Base-by-base conservation (phyloP, 2,113 vertebrate species). In the Megalops atlanticus region DNA sequence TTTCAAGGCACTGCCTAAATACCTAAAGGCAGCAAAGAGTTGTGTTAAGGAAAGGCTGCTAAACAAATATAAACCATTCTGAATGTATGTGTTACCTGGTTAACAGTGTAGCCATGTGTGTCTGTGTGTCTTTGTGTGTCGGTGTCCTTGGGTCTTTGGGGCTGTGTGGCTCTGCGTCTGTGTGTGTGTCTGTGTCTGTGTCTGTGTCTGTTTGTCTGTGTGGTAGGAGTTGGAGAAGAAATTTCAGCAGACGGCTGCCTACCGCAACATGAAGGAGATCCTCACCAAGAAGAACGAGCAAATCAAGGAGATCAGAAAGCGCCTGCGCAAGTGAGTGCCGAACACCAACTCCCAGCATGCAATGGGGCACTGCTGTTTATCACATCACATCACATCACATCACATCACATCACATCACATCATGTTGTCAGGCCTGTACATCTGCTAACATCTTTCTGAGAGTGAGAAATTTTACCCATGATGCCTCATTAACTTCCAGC, bases 211-310 rank as follows among this genome's bases (percentile, higher is more conserved):
- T 21, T 0, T 52, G 49, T 54, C 2, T 54, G 49, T 54, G 49
- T 52, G 58, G 58, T 31, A 99, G 97, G 98, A 99, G 75, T 78
- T 99, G 77, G 98, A 99, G 40, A 98, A 96, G 88, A 99, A 99
- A 86, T 99, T 99, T 84, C 98, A 99, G 85, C 96, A 99, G 90
- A 99, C 98, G 1, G 93, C 95, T 74, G 97, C 96, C 0, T 99
- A 97, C 80, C 96, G 96, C 82, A 99, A 96, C 90, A 97, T 99
- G 97, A 99, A 98, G 83, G 98, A 99, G 87, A 98, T 99, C 76
- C 94, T 99, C 1, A 94, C 92, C 43, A 98, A 95, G 91, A 99
- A 98, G 91, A 99, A 99, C 0, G 96, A 99, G 10, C 97, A 96
- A 88, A 97, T 99, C 84, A 98, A 96, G 89, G 98, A 98, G 1